Evolutionary conservation across 2,888 invertebrate species (phyloP).

Genomic region (Schrankia costaestrigalis): DNA sequence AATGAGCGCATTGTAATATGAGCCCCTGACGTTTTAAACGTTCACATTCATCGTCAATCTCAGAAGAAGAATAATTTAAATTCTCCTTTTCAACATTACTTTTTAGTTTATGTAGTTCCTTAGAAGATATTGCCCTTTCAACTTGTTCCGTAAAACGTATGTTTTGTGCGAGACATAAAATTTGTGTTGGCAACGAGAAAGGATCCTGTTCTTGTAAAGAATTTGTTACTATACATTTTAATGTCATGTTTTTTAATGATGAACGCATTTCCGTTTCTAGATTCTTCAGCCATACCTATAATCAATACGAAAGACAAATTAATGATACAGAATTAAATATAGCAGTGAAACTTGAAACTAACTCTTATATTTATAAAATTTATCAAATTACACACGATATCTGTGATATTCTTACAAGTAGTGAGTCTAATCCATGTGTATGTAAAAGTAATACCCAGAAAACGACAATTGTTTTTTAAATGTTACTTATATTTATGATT

Average conservation of each 20-base stretch:
- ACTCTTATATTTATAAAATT: no score
- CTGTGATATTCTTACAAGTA: no score
- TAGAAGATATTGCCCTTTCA: slow-evolving; percentile 88
- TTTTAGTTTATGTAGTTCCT: slow-evolving; percentile 80
- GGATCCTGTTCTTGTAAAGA: slow-evolving; percentile 72
- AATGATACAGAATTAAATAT: not conserved
- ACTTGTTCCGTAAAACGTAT: slow-evolving; percentile 91
- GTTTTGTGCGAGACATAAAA: slow-evolving; percentile 91
- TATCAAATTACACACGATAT: no score
- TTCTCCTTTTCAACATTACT: slow-evolving; percentile 76
- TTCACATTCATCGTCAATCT: slow-evolving; percentile 81
- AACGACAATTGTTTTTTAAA: no score
- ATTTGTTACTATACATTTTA: slow-evolving; percentile 73
- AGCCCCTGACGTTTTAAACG: slow-evolving; percentile 94
- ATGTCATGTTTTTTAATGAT: slow-evolving; percentile 84
- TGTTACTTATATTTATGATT: no score
- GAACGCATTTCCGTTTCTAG: slow-evolving; percentile 90
- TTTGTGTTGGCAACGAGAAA: slow-evolving; percentile 84
- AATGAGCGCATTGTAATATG: slow-evolving; percentile 96
- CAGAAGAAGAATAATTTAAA: slow-evolving; percentile 71
- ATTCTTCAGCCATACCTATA: slow-evolving; percentile 86
- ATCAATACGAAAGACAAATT: not conserved
- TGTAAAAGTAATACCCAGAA: no score
- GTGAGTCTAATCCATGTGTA: no score
- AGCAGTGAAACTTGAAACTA: not conserved